Percentiles rank a stretch among this genome's conserved stretches.
phyloP scores from a whole-genome alignment of 2,888 invertebrate genomes.

The Trimorus sp. region DNA sequence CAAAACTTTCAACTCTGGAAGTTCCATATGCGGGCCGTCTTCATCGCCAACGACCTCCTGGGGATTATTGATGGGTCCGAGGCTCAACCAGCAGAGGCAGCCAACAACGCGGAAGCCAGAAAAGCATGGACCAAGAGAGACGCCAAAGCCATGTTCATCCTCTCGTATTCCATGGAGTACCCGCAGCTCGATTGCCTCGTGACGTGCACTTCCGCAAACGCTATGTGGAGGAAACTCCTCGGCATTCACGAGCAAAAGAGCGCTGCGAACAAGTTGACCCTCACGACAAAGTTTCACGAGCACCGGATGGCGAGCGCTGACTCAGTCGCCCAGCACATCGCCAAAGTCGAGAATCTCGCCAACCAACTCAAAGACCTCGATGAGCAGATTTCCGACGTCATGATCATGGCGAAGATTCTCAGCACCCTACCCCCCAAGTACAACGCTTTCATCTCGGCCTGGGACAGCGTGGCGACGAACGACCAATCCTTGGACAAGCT shows the following conservation, averaged over 20 bases:
- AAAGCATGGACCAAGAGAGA: constrained; percentile 12
- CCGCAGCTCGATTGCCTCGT: constrained; percentile 62
- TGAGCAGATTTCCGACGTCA: constrained; percentile 45
- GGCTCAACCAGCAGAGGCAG: not conserved
- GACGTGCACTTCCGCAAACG: constrained; percentile 59
- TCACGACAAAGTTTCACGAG: constrained; percentile 66
- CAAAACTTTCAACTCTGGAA: too few species aligned
- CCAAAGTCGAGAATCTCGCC: constrained; percentile 55
- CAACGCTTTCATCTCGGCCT: constrained; percentile 37
- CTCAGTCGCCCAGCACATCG: constrained; percentile 64
- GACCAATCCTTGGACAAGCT: constrained; percentile 8
- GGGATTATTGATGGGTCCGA: constrained; percentile 1
- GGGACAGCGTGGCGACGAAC: not conserved
- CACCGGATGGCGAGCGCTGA: constrained; percentile 62
- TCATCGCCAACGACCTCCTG: constrained; percentile 13
- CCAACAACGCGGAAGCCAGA: not conserved
- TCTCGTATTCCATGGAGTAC: constrained; percentile 38
- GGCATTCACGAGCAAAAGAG: constrained; percentile 68
- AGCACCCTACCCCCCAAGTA: constrained; percentile 50
- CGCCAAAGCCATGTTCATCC: constrained; percentile 67
- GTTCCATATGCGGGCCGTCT: constrained; percentile 18
- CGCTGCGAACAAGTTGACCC: constrained; percentile 66
- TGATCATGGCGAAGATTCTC: constrained; percentile 56
- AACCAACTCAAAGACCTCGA: constrained; percentile 48
- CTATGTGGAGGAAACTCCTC: constrained; percentile 68